Conservation (phyloP, 2,113 vertebrate species). For the Zapus hudsonius region DNA sequence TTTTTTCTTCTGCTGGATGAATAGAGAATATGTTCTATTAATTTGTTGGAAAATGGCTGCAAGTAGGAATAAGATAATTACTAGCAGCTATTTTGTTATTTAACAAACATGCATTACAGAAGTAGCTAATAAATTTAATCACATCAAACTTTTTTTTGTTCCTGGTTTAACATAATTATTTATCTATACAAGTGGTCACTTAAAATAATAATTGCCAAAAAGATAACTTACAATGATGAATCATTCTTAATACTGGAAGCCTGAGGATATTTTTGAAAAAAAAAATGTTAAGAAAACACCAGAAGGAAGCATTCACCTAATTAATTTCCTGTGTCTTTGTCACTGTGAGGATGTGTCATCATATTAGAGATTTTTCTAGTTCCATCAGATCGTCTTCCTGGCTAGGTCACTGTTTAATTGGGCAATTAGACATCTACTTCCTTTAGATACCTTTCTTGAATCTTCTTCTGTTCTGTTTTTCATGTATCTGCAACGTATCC, state of each 20-base stretch:
- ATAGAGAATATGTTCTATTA: neutral
- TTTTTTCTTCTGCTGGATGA: neutral
- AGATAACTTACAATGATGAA: slow-evolving; percentile 52
- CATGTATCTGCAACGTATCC: neutral
- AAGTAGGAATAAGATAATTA: slow-evolving; percentile 30
- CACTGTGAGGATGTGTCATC: slow-evolving; percentile 41
- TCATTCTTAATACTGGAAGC: slow-evolving; percentile 60
- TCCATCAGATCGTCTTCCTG: neutral
- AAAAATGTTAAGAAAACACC: slow-evolving; percentile 55
- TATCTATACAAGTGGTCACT: slow-evolving; percentile 22
- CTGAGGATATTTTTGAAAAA: slow-evolving; percentile 46
- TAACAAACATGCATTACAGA: slow-evolving; percentile 35
- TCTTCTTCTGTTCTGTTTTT: neutral
- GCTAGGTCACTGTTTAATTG: slow-evolving; percentile 56
- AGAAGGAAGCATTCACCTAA: slow-evolving; percentile 61
- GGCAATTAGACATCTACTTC: neutral
- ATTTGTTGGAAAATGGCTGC: neutral
- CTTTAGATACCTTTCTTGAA: neutral
- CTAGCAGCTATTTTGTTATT: slow-evolving; percentile 50
- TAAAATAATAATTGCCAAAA: slow-evolving; percentile 59
- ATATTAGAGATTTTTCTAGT: slow-evolving; percentile 24
- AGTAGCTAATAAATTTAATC: slow-evolving; percentile 48
- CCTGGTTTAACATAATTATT: slow-evolving; percentile 25
- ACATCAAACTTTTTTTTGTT: slow-evolving; percentile 32
- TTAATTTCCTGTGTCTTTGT: slow-evolving; percentile 55